phyloP scores from a whole-genome alignment of 2,888 invertebrate species.

The Eurois occulta region DNA sequence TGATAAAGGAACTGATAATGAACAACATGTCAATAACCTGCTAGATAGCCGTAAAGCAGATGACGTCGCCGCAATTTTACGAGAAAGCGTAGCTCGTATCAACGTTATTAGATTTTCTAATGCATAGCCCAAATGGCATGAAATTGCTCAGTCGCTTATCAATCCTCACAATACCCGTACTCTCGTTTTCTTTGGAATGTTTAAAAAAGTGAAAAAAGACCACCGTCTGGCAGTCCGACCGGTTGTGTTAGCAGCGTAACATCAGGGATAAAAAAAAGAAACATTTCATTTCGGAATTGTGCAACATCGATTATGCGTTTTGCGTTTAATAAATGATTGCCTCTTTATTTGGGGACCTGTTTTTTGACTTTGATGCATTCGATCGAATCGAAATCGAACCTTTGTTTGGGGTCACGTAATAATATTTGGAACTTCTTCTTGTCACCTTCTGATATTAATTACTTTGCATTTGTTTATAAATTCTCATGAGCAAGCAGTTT shows the following conservation, averaged over 20 bases:
- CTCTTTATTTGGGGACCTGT: constrained; percentile 56
- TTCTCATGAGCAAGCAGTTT: constrained; percentile 8
- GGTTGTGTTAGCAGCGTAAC: constrained; percentile 71
- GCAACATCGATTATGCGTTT: constrained; percentile 70
- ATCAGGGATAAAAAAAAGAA: constrained; percentile 66
- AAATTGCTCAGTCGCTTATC: constrained; percentile 75
- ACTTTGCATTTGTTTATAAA: not conserved
- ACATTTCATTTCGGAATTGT: constrained; percentile 72
- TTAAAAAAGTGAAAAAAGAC: constrained; percentile 66
- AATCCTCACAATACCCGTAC: constrained; percentile 71
- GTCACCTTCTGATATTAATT: constrained; percentile 14
- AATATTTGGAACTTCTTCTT: constrained; percentile 24
- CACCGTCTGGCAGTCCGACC: constrained; percentile 55
- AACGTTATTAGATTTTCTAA: constrained; percentile 69
- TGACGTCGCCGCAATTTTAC: constrained; percentile 60
- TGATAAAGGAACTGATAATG: not conserved
- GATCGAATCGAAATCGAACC: constrained; percentile 29
- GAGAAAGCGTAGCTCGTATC: constrained; percentile 76
- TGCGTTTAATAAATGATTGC: constrained; percentile 63
- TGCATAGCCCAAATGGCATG: constrained; percentile 75
- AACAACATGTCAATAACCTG: constrained; percentile 10
- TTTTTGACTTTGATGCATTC: constrained; percentile 45
- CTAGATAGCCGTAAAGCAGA: constrained; percentile 20
- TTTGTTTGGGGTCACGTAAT: constrained; percentile 38
- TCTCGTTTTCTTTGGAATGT: constrained; percentile 80